A percentile compares a stretch with the other conserved stretches of the same genome.
These are phyloP conservation scores for Coelopa frigida DNA, from an alignment of 1,140 invertebrate genomes.

Conservation along the genomic window DNA sequence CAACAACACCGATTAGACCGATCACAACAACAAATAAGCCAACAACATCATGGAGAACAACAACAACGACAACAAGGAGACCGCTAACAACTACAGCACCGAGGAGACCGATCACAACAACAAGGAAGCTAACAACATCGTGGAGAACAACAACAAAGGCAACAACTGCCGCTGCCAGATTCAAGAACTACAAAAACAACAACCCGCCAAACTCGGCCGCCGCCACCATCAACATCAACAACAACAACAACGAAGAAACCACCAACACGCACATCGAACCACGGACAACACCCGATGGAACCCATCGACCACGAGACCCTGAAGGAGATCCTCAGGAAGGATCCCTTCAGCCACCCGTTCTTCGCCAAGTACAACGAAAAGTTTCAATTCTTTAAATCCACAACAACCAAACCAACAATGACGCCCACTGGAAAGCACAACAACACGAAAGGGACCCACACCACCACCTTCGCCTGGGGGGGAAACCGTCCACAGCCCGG, in stretches of 20 bases:
- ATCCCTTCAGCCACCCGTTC: constrained; percentile 16
- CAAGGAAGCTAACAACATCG: neutral
- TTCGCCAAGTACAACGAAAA: constrained; percentile 13
- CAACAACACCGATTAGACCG: constrained; percentile 3
- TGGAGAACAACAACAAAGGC: neutral
- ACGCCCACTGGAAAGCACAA: no score
- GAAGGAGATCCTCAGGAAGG: neutral
- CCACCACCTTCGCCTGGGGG: no score
- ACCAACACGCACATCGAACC: neutral
- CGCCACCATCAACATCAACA: neutral
- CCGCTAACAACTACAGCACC: neutral
- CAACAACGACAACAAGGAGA: constrained; percentile 1
- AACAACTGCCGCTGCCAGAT: neutral
- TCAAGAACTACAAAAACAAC: neutral
- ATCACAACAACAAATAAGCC: neutral
- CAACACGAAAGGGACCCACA: no score
- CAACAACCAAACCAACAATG: constrained; percentile 6
- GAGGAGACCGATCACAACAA: neutral
- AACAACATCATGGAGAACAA: constrained; percentile 4
- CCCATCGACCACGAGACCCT: neutral
- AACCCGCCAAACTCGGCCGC: neutral
- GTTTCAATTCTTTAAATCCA: constrained; percentile 1
- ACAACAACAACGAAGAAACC: neutral
- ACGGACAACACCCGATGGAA: neutral
- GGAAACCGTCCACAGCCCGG: no score